Evolutionary conservation across 35 echinoderm and acorn worm species (phyloP).

Genomic region (Strongylocentrotus purpuratus): DNA sequence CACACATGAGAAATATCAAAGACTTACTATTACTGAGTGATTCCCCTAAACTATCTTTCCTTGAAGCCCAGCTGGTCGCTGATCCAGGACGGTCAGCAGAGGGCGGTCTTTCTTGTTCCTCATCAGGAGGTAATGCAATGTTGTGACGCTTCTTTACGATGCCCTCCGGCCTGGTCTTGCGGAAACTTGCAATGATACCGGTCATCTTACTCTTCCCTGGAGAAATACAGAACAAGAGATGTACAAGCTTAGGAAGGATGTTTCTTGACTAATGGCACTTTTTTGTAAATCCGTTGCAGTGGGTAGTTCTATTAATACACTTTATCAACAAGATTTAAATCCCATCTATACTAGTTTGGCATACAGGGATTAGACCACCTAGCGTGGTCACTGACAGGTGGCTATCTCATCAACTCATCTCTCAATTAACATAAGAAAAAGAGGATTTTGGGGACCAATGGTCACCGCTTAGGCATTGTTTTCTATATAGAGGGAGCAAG

Average conservation of each 20-base stretch:
- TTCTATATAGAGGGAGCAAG: no score
- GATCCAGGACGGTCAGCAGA: slow-evolving; percentile 6
- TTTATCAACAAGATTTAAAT: background rate
- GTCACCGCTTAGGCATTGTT: no score
- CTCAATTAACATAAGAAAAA: no score
- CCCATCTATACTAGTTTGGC: no score
- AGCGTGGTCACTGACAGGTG: no score
- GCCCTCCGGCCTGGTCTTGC: slow-evolving; percentile 52
- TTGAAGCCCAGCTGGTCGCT: slow-evolving; percentile 59
- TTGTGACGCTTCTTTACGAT: slow-evolving; percentile 58
- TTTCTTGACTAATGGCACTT: background rate
- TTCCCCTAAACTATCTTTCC: slow-evolving; percentile 50
- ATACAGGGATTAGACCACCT: no score
- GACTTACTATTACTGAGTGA: slow-evolving; percentile 23
- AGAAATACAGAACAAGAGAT: background rate
- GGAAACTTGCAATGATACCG: slow-evolving; percentile 64
- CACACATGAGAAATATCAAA: background rate
- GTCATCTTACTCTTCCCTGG: slow-evolving; percentile 53
- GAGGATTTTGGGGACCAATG: no score
- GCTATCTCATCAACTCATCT: no score
- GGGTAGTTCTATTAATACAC: background rate
- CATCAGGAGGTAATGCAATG: background rate
- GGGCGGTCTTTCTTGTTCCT: slow-evolving; percentile 41
- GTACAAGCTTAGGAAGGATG: background rate
- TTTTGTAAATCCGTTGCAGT: no score